A percentile compares a stretch with the other conserved stretches of the same genome.
Conservation (phyloP, 2,888 invertebrate genomes). For the Eupithecia tripunctaria region DNA sequence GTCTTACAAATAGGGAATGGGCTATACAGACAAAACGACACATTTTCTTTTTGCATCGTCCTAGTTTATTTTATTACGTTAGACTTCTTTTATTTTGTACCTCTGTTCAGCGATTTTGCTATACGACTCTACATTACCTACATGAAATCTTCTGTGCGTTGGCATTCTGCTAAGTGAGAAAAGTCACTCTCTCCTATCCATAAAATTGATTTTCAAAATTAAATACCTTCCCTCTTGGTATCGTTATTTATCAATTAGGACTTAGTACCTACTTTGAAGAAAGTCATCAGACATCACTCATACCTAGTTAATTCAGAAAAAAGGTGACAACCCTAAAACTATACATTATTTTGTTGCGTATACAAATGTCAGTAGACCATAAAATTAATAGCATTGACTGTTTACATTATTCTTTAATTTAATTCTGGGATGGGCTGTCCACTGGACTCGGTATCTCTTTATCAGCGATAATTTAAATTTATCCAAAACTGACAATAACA, state of each 20-base stretch:
- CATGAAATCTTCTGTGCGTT: no score
- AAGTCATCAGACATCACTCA: background rate
- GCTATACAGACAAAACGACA: no score
- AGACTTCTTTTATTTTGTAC: no score
- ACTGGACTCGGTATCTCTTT: background rate
- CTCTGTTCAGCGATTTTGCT: background rate
- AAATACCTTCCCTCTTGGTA: background rate
- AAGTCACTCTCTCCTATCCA: no score
- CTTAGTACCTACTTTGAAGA: no score
- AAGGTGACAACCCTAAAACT: slow-evolving; percentile 20
- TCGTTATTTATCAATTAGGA: background rate
- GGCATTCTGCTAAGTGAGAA: background rate
- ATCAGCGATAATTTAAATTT: background rate
- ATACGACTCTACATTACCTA: background rate
- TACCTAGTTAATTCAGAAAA: background rate
- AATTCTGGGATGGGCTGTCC: background rate
- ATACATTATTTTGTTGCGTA: slow-evolving; percentile 28
- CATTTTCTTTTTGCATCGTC: no score
- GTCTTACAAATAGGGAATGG: no score
- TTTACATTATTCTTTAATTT: slow-evolving; percentile 13
- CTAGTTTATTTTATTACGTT: no score
- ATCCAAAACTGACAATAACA: background rate
- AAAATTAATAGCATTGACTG: slow-evolving; percentile 25
- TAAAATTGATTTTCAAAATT: no score
- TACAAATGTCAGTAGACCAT: slow-evolving; percentile 35